Conservation (phyloP, 1,140 invertebrate species). For the Philotrypesis tridentata region DNA sequence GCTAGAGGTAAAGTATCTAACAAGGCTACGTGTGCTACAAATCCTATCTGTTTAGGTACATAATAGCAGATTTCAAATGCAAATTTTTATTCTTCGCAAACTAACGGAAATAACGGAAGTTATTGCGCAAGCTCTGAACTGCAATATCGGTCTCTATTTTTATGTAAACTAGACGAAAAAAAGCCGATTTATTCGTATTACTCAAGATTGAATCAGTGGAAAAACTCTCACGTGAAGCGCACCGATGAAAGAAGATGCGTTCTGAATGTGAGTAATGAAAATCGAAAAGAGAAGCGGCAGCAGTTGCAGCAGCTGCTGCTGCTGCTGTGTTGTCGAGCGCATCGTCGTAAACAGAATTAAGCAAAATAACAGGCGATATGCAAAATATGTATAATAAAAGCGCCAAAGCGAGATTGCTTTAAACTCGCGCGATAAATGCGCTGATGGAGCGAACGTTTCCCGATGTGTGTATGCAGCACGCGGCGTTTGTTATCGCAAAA, state of each 20-base stretch:
- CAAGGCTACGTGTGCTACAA: not conserved
- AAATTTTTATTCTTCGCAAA: not conserved
- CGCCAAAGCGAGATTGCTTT: slow-evolving; percentile 67
- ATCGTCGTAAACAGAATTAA: slow-evolving; percentile 61
- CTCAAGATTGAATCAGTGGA: not conserved
- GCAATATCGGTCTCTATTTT: not conserved
- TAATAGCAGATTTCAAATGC: not conserved
- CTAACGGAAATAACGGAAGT: not conserved
- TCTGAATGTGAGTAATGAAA: not conserved
- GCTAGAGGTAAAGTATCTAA: not conserved
- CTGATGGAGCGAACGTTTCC: slow-evolving; percentile 42
- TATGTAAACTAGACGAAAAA: not conserved
- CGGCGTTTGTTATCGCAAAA: slow-evolving; percentile 64
- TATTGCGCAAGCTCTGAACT: not conserved
- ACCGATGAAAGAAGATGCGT: not conserved
- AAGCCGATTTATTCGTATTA: not conserved
- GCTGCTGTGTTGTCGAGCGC: not conserved
- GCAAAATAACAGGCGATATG: slow-evolving; percentile 65
- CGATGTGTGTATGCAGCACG: not conserved
- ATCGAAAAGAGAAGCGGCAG: not conserved
- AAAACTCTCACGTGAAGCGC: not conserved
- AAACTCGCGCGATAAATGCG: slow-evolving; percentile 61
- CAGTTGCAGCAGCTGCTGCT: no score
- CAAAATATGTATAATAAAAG: slow-evolving; percentile 58
- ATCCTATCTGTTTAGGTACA: not conserved